These are phyloP conservation scores for Pipra filicauda DNA, from an alignment of 2,113 vertebrate species.

Conservation along the genomic window DNA sequence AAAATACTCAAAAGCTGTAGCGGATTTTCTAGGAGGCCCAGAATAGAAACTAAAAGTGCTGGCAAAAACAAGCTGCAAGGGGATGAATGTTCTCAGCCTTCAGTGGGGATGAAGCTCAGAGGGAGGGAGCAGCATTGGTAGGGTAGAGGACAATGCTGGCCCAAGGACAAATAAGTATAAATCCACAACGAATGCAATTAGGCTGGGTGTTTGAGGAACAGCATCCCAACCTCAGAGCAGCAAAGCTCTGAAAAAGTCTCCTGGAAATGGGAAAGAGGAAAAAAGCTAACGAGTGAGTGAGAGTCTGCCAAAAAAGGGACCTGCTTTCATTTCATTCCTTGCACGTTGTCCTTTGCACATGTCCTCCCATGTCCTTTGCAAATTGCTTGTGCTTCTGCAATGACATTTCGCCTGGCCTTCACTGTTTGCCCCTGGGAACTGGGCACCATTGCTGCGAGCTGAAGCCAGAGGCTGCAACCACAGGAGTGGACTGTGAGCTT, in stretches of 20 bases:
- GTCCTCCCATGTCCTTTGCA: neutral
- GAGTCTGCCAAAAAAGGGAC: neutral
- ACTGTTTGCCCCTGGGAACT: neutral
- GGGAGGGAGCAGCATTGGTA: neutral
- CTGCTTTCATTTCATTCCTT: neutral
- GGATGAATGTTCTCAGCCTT: neutral
- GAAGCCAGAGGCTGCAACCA: neutral
- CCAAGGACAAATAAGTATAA: constrained; percentile 1
- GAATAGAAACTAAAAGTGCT: neutral
- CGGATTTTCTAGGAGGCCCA: neutral
- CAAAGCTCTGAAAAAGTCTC: neutral
- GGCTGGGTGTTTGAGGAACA: neutral
- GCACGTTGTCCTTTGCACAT: neutral
- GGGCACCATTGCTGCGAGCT: neutral
- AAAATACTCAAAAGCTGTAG: neutral
- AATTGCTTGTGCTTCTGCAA: neutral
- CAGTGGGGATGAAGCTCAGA: neutral
- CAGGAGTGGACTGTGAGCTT: neutral
- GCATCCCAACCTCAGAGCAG: neutral
- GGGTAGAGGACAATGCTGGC: constrained; percentile 21
- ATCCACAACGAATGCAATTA: neutral
- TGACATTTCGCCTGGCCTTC: neutral
- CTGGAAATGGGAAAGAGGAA: neutral
- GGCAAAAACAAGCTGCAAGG: neutral
- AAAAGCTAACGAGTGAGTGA: neutral